Conservation (phyloP, 2,113 vertebrate genomes). For the Aspiorhynchus laticeps region DNA sequence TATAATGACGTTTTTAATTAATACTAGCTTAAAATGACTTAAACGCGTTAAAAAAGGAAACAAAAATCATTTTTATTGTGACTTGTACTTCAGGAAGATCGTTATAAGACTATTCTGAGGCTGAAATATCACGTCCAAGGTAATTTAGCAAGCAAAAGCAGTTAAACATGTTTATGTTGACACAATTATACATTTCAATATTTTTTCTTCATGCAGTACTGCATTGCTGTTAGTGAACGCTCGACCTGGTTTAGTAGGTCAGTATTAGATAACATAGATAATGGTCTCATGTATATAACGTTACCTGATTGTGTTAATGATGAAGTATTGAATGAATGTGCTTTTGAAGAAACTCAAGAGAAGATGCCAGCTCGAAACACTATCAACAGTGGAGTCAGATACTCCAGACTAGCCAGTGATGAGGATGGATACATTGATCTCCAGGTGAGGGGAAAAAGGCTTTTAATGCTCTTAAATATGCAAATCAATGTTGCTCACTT, state of each 20-base stretch:
- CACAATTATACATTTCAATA: not conserved
- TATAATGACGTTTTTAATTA: not conserved
- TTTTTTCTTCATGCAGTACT: too few species aligned
- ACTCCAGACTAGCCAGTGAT: constrained; percentile 88
- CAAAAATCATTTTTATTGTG: not conserved
- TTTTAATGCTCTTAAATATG: not conserved
- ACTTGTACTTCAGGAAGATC: not conserved
- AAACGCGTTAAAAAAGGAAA: too few species aligned
- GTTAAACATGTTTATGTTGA: not conserved
- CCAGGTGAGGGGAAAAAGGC: constrained; percentile 78
- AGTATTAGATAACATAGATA: not conserved
- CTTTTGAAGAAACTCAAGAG: not conserved
- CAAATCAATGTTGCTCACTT: too few species aligned
- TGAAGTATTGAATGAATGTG: not conserved
- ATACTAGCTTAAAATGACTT: not conserved
- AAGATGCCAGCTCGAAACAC: constrained; percentile 87
- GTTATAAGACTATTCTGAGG: not conserved
- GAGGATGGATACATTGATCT: constrained; percentile 97
- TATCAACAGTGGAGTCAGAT: constrained; percentile 83
- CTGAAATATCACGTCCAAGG: not conserved
- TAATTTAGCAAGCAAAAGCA: not conserved
- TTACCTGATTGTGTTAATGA: not conserved
- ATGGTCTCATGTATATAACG: too few species aligned
- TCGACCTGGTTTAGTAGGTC: not conserved
- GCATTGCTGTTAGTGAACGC: not conserved